phyloP scores from a whole-genome alignment of 1,140 invertebrate genomes.

The Araneus ventricosus region DNA sequence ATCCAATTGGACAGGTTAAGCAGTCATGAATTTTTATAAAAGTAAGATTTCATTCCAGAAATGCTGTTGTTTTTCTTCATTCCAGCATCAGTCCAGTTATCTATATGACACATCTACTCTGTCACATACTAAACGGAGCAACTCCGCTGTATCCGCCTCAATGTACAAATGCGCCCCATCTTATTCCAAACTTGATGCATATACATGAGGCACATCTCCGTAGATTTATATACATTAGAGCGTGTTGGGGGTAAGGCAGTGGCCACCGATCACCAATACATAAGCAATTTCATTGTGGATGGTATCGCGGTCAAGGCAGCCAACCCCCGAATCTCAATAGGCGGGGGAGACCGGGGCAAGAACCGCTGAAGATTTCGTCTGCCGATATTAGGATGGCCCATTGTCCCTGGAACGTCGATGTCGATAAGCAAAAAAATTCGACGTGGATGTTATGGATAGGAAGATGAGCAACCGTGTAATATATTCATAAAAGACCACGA shows the following conservation, averaged over 20 bases:
- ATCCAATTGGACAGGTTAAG: too few species aligned
- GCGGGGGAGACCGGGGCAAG: not conserved
- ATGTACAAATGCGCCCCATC: constrained; percentile 14
- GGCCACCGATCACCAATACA: constrained; percentile 59
- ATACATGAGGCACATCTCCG: constrained; percentile 37
- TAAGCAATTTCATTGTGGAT: constrained; percentile 31
- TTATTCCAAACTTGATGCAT: constrained; percentile 11
- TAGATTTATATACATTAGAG: constrained; percentile 38
- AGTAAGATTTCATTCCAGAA: not conserved
- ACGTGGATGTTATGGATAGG: not conserved
- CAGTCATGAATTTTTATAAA: too few species aligned
- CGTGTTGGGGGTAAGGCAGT: not conserved
- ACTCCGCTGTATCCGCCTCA: not conserved
- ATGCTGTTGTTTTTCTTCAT: not conserved
- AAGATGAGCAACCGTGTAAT: constrained; percentile 35
- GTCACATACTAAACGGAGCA: not conserved
- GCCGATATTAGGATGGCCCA: constrained; percentile 31
- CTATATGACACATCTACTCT: not conserved
- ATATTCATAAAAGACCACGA: constrained; percentile 54
- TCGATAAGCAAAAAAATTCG: constrained; percentile 10
- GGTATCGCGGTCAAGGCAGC: constrained; percentile 58
- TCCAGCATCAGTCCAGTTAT: not conserved
- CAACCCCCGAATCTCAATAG: constrained; percentile 18
- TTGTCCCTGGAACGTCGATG: constrained; percentile 10
- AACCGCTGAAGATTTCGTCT: constrained; percentile 1